Evolutionary conservation across 2,888 invertebrate species (phyloP), one percentile per base, ranked within the genome.

Genomic region (Chrysolina oricalcia): DNA sequence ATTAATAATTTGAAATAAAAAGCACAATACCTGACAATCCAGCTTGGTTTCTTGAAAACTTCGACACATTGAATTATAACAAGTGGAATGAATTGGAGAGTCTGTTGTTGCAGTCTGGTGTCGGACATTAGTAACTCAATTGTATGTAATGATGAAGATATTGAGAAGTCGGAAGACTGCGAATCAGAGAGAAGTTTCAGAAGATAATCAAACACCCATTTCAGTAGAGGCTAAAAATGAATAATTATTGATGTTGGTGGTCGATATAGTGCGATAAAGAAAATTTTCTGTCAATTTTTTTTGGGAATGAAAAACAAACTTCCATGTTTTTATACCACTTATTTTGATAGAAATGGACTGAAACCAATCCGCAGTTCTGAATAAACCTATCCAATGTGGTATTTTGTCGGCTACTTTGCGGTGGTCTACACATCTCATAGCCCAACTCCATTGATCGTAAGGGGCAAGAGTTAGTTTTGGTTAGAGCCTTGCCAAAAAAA

Each of bases 91-190:
- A 78, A 83, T 23, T 72, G 70, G 27, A 83, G 64, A 0, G 84
- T 85, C 9, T 78, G 70, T 27, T 76, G 77, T 35, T 84, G 82
- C 41, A 85, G 66, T 13, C 76, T 76, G 70, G 81, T 83, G 53
- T 85, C 85, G 5, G 82, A 79, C 27, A 85, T 77, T 17, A 85
- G 65, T 35, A 83, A 65, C 75, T 85, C 85, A 17, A 83, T 78
- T 66, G 82, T 82, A 70, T 85, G 81, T 2, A 85, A 72, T 41
- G 84, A 76, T 27, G 84, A 79, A 1, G 85, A 70, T 43, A 82
- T 63, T 10, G 82, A 63, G 13, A 78, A 74, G 70, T 83, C 81
- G 13, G 78, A 23, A 9, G 78, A 75, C n/a, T 64, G 70, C 10
- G 76, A 46, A 74, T 82, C 59, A 40, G 73, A 56, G 43, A 85